Evolutionary conservation across 1,140 invertebrate genomes (phyloP).

Genomic region (Lepidurus apus): DNA sequence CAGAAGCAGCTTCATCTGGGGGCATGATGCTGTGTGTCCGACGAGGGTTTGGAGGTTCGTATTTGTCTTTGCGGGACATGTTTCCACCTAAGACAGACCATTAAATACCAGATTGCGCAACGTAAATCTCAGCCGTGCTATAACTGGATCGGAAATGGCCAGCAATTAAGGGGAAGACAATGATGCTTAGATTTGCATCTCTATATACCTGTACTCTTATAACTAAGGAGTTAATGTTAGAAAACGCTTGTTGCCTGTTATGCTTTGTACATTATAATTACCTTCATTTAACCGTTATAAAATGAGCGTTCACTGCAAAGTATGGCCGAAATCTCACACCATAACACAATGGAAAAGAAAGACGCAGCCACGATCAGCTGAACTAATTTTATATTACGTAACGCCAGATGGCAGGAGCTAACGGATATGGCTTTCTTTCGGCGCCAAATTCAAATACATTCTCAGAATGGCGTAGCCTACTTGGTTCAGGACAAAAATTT

Average conservation of each 20-base stretch:
- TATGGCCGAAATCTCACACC: constrained; percentile 21
- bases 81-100: constrained; percentile 17
- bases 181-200: background rate
- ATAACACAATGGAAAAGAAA: constrained; percentile 18
- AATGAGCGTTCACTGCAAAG: background rate
- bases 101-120: background rate
- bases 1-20: constrained; percentile 79
- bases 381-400: background rate
- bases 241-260: background rate
- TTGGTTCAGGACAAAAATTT: no score
- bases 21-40: constrained; percentile 87
- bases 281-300: constrained; percentile 22
- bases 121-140: background rate
- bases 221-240: background rate
- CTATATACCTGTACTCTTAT: background rate
- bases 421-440: background rate
- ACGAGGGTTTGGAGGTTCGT: constrained; percentile 47
- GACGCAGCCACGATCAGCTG: constrained; percentile 16
- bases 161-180: background rate
- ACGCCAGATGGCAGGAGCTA: background rate
- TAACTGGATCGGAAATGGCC: background rate
- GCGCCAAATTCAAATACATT: background rate
- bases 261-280: background rate
- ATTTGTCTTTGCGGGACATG: constrained; percentile 40
- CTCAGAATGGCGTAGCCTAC: no score